Base-by-base conservation (phyloP, 2,113 vertebrate species). In the Condylura cristata region DNA sequence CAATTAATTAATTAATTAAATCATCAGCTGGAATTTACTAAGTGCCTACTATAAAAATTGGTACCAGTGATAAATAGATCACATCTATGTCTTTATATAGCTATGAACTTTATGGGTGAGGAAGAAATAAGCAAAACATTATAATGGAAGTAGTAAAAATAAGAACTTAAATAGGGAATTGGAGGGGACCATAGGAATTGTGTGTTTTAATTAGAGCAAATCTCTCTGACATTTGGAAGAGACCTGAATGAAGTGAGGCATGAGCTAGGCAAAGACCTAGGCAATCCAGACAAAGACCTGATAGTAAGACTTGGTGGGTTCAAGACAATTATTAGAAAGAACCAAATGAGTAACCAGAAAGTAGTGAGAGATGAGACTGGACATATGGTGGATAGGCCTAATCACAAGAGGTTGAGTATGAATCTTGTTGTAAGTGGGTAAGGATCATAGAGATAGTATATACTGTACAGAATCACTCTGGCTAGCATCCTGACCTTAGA, bases 51-150 rank as follows among this genome's bases (percentile, higher is more conserved):
- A 8, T 41, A 65, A 58, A 44, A 65, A 11, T 53, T 32, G 88
- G 46, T 24, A 75, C 8, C 13, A 71, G 3, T 71, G 28, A 18
- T 71, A 86, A 92, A 86, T 89, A 86, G 18, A 86, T 78, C 91
- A 70, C 6, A 78, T 89, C 28, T 80, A 41, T 86, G 56, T 46
- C 37, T 95, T 86, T 84, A 71, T 76, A 18, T 80, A 85, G 80
- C 63, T 84, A 26, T 81, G 60, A 66, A 71, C 28, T 41, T 89
- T 94, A 90, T 72, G 78, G n/a, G 81, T 60, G 63, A 89, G 28
- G 26, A 81, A 51, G 20, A 90, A 74, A n/a, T 72, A 71, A 86
- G 61, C 79, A 28, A 39, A 80, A 60, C n/a, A 34, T 70, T 70
- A 24, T 41, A 82, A 48, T 89, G 48, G 58, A 61, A 13, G 39